phyloP scores from a whole-genome alignment of 1,140 invertebrate species.

The Bacillus rossius region DNA sequence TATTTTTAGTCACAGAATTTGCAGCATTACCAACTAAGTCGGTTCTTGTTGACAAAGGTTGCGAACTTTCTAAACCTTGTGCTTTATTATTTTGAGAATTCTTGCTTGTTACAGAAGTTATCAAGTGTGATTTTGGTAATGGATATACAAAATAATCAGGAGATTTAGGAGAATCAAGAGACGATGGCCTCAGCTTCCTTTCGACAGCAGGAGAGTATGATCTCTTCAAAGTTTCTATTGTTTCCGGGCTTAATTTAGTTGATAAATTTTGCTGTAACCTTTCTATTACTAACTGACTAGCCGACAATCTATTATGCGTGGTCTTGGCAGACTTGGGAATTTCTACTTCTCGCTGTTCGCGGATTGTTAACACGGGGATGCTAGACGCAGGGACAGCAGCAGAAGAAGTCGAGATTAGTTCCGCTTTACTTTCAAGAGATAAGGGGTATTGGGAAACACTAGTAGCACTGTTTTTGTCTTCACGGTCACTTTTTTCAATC shows the following conservation, averaged over 20 bases:
- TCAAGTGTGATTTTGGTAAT: too few relatives aligned
- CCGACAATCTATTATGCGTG: not conserved
- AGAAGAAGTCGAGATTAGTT: too few relatives aligned
- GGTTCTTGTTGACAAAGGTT: not conserved
- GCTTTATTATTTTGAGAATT: not conserved
- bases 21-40: too few relatives aligned
- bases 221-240: not conserved
- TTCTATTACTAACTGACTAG: not conserved
- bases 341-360: too few relatives aligned
- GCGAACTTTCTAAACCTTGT: not conserved
- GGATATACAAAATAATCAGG: too few relatives aligned
- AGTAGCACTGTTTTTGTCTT: not conserved
- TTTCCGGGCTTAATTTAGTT: not conserved
- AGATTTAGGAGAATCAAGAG: too few relatives aligned
- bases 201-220: not conserved
- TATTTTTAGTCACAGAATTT: too few relatives aligned
- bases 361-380: too few relatives aligned
- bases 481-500: not conserved
- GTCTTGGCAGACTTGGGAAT: not conserved
- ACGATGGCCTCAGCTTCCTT: not conserved
- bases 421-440: not conserved
- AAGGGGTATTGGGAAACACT: not conserved
- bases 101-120: not conserved
- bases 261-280: conserved; percentile 1
- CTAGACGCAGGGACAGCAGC: too few relatives aligned